Percentiles rank a stretch among this genome's conserved stretches.
These are phyloP conservation scores for Cancer borealis DNA, from an alignment of 2,888 invertebrate genomes.

Conservation along the genomic window DNA sequence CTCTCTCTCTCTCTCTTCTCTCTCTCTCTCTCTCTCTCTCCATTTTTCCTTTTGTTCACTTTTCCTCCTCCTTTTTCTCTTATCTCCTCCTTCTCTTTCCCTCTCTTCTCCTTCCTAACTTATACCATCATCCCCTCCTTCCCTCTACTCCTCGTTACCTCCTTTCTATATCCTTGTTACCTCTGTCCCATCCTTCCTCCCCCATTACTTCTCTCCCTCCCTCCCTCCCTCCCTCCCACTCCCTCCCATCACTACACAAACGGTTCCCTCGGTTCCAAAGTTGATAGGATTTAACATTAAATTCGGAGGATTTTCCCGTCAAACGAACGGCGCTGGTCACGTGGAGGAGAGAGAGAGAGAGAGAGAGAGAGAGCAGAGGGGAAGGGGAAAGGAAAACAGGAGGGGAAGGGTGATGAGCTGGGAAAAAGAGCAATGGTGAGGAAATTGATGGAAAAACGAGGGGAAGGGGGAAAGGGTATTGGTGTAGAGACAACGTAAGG, in stretches of 20 bases:
- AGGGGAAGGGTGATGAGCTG: not conserved
- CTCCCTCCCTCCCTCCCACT: not conserved
- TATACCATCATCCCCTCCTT: too few relatives aligned
- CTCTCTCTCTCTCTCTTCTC: not conserved
- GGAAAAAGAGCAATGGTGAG: not conserved
- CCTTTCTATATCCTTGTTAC: not conserved
- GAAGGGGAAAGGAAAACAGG: not conserved
- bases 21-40: not conserved
- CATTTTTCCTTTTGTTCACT: not conserved
- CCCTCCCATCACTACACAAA: too few relatives aligned
- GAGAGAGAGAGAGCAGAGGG: not conserved
- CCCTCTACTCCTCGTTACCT: not conserved
- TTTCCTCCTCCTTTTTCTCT: not conserved
- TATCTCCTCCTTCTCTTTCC: not conserved
- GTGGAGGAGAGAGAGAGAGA: not conserved
- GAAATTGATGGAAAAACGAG: not conserved
- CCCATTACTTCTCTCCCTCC: not conserved
- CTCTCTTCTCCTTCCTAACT: not conserved
- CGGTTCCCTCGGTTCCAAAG: constrained; percentile 2
- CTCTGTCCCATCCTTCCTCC: not conserved
- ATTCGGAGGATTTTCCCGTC: not conserved
- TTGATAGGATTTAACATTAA: not conserved
- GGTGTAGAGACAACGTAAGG: not conserved
- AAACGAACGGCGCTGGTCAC: not conserved
- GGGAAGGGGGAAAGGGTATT: not conserved